These are phyloP conservation scores for Pocillopora verrucosa DNA, from an alignment of 64 coral and sea anemone species.

Conservation along the genomic window DNA sequence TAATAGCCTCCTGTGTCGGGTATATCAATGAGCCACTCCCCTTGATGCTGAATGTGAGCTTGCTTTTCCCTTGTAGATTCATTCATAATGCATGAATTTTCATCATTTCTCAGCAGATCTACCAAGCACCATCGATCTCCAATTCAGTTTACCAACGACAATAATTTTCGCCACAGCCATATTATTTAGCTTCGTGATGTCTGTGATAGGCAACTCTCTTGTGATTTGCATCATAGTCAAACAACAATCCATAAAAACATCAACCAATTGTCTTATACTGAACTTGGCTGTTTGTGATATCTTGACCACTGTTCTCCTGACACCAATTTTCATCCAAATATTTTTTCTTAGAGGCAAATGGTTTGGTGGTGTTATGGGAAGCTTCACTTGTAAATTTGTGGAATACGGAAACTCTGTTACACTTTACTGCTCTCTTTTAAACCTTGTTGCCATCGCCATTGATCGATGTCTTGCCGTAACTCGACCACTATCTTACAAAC, in stretches of 20 bases:
- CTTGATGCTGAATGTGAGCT: no score
- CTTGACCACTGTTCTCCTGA: not conserved
- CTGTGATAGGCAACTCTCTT: constrained; percentile 40
- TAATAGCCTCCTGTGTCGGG: no score
- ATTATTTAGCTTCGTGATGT: not conserved
- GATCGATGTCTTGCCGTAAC: constrained; percentile 7
- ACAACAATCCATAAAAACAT: constrained; percentile 14
- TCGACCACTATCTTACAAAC: not conserved
- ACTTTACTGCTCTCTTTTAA: not conserved
- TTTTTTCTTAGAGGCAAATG: not conserved
- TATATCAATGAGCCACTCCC: no score
- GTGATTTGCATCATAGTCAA: constrained; percentile 41
- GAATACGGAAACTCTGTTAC: not conserved
- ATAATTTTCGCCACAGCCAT: not conserved
- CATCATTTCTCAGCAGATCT: not conserved
- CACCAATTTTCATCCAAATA: not conserved
- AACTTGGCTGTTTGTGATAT: constrained; percentile 41
- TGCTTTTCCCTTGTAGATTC: no score
- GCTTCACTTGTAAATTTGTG: not conserved
- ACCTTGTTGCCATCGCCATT: not conserved
- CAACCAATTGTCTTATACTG: constrained; percentile 44
- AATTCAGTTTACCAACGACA: not conserved
- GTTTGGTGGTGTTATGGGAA: not conserved
- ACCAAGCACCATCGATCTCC: not conserved
- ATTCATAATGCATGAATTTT: no score